A percentile compares a stretch with the other conserved stretches of the same genome.
phyloP scores from a whole-genome alignment of 2,888 invertebrate genomes.

The Mythimna loreyi region DNA sequence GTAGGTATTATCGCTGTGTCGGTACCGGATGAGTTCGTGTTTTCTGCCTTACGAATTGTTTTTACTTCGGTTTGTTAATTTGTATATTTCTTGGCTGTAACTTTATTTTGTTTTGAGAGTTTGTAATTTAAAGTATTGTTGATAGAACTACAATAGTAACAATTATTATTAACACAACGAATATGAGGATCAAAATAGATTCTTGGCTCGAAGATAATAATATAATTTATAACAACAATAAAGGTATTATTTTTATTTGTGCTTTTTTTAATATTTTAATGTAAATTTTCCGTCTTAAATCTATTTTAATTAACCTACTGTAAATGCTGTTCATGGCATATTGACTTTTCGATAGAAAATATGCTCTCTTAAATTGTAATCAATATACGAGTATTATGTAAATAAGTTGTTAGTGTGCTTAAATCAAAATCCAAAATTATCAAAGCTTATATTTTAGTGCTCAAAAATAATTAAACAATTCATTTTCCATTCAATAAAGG shows the following conservation, averaged over 20 bases:
- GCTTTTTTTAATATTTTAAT: too few species aligned
- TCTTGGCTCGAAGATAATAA: not conserved
- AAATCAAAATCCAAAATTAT: too few species aligned
- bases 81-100: not conserved
- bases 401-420: too few species aligned
- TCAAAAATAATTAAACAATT: not conserved
- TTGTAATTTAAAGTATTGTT: not conserved
- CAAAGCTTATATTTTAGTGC: not conserved
- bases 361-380: too few species aligned
- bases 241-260: too few species aligned
- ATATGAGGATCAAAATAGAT: not conserved
- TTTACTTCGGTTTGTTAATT: constrained; percentile 27
- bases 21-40: constrained; percentile 42
- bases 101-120: not conserved
- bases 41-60: constrained; percentile 31
- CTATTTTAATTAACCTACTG: too few species aligned
- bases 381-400: too few species aligned
- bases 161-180: too few species aligned
- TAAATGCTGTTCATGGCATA: too few species aligned
- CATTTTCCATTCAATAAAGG: constrained; percentile 11
- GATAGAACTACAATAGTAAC: not conserved
- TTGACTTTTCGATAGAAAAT: too few species aligned
- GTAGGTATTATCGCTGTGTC: constrained; percentile 43
- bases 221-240: not conserved
- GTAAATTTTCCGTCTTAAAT: too few species aligned